Evolutionary conservation across 2,797 vertebrate genomes (phyloP).

Genomic region (Phalanger gymnotis): DNA sequence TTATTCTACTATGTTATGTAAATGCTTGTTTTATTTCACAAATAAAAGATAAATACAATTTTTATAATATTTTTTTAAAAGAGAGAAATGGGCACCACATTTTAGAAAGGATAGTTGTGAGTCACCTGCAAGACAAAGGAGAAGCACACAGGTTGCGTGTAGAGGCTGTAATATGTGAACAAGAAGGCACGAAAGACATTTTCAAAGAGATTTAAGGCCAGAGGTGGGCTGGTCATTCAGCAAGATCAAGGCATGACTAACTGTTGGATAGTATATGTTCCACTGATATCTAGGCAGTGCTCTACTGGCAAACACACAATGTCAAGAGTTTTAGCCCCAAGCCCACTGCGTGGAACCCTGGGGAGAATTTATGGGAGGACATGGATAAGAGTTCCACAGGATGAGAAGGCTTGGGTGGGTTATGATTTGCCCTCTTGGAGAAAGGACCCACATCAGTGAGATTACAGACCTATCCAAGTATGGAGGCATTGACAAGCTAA

Average conservation of each 20-base stretch:
- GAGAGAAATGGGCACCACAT: not conserved
- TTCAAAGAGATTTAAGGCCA: not conserved
- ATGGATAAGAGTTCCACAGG: not conserved
- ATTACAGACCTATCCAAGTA: not conserved
- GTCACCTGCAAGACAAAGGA: not conserved
- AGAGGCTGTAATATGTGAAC: not conserved
- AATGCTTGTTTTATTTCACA: not conserved
- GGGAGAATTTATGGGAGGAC: not conserved
- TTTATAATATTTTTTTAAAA: no score
- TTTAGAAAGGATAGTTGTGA: not conserved
- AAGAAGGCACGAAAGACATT: not conserved
- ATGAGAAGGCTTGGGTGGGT: not conserved
- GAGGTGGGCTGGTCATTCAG: no score
- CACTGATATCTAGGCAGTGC: not conserved
- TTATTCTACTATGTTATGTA: not conserved
- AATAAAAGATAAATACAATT: not conserved
- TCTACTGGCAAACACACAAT: not conserved
- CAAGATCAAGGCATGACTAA: not conserved
- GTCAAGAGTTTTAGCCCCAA: not conserved
- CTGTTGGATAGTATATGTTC: not conserved
- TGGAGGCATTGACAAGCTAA: not conserved
- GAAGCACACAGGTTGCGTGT: not conserved
- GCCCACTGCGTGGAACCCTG: not conserved
- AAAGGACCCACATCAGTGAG: not conserved
- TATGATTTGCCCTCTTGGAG: not conserved